Percentiles rank a stretch among this genome's conserved stretches.
These are phyloP conservation scores for Odontamblyopus lacepedii DNA, from an alignment of 2,797 vertebrate genomes.

Conservation along the genomic window DNA sequence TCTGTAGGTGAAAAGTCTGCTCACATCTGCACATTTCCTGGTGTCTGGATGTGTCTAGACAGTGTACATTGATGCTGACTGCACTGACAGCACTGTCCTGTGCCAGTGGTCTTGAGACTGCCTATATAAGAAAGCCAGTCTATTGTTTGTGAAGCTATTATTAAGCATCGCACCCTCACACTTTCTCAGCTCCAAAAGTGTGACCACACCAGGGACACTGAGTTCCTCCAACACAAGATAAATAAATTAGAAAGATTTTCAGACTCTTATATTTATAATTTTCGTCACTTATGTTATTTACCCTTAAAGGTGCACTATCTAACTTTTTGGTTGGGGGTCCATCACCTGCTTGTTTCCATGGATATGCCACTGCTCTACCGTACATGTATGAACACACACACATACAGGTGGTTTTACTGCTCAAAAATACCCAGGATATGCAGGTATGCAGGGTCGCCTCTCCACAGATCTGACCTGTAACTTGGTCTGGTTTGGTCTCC, in stretches of 20 bases:
- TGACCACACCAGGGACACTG: conserved; percentile 47
- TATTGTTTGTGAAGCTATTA: conserved; percentile 22
- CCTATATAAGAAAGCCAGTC: conserved; percentile 22
- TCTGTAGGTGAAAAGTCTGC: conserved; percentile 12
- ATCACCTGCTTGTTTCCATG: too few relatives aligned
- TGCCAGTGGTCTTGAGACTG: conserved; percentile 10
- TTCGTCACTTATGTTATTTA: conserved; percentile 10
- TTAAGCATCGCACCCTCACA: conserved; percentile 28
- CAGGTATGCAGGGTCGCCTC: too few relatives aligned
- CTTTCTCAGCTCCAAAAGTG: conserved; percentile 39
- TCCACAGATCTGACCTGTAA: too few relatives aligned
- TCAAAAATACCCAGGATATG: too few relatives aligned
- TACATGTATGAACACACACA: too few relatives aligned
- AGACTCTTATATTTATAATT: background rate
- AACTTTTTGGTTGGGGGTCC: too few relatives aligned
- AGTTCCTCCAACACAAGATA: conserved; percentile 47
- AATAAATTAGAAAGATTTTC: conserved; percentile 34
- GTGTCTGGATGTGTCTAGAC: background rate
- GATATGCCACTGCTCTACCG: too few relatives aligned
- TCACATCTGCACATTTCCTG: conserved; percentile 14
- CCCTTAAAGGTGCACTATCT: background rate
- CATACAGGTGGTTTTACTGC: too few relatives aligned
- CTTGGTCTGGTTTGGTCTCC: too few relatives aligned
- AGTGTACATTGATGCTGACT: background rate
- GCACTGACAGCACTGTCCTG: background rate